Evolutionary conservation across 2,797 vertebrate species (phyloP), one percentile per base, ranked within the genome.

Genomic region (Graptemys geographica): DNA sequence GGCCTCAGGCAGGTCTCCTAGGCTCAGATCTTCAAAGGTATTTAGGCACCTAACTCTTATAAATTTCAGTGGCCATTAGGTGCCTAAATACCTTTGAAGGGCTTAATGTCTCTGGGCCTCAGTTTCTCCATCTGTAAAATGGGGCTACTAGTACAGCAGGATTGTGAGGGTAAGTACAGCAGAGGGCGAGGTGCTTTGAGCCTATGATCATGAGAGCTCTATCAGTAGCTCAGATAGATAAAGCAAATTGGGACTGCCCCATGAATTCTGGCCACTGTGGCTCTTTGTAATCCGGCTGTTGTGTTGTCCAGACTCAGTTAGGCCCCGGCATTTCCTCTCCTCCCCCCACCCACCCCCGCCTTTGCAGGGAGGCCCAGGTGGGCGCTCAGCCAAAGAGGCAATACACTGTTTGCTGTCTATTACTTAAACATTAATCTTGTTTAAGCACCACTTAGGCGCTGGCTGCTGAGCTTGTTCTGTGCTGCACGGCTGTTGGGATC

Each of bases 341-440:
- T 4, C 2, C n/a, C 49, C 23, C 4, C 44, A 41, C 16, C 7
- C 7, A 6, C 53, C 44, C 44, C 44, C 2, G 44, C 44, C 51
- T 51, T 55, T 37, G 10, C 8, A n/a, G 6, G 41, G 31, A 72
- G 76, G 27, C 37, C 44, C 69, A 28, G 41, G 37, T 21, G 28
- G 81, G 59, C 87, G 37, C 33, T 62, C n/a, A 31, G 91, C 83
- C 79, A 69, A 55, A 41, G 69, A 44, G 4, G 56, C 83, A 65
- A 83, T 81, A 79, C 53, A 52, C 89, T 86, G 87, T 94, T 95
- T 93, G 95, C 94, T 37, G 0, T 6, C 94, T 47, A 6, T 94
- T 97, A 92, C 88, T 96, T 47, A 76, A 88, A 86, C 95, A 96
- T 94, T 78, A 90, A 79, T 96, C 97, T 94, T 16, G 52, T 27